A percentile compares a stretch with the other conserved stretches of the same genome.
phyloP scores from a whole-genome alignment of 2,888 invertebrate genomes.

The Conus canariensis region DNA sequence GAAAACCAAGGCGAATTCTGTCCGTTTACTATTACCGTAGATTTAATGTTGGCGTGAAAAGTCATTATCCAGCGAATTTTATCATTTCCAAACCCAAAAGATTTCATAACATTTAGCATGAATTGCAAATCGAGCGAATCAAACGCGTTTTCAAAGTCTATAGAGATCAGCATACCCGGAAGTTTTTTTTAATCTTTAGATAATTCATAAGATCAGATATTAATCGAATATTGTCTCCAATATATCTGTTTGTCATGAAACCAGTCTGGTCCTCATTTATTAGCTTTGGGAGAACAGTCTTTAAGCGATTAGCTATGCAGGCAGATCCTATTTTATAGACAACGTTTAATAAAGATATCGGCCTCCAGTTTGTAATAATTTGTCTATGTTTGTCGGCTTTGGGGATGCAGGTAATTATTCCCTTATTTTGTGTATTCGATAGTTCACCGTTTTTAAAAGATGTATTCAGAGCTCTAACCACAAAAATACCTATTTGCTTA shows the following conservation, averaged over 20 bases:
- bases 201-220: background rate
- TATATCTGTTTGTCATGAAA: background rate
- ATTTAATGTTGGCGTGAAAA: background rate
- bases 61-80: background rate
- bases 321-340: no score
- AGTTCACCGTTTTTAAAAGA: no score
- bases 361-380: no score
- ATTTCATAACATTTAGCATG: background rate
- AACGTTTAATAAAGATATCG: no score
- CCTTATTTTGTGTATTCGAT: no score
- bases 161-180: background rate
- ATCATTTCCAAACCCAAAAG: background rate
- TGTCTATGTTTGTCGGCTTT: no score
- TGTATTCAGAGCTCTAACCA: no score
- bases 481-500: no score
- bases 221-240: background rate
- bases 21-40: background rate
- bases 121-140: background rate
- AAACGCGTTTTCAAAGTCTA: background rate
- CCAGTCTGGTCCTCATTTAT: no score
- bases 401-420: no score
- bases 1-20: background rate
- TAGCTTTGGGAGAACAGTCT: no score
- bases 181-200: background rate
- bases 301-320: no score